phyloP scores from a whole-genome alignment of 2,797 vertebrate genomes.

The Enoplosus armatus region DNA sequence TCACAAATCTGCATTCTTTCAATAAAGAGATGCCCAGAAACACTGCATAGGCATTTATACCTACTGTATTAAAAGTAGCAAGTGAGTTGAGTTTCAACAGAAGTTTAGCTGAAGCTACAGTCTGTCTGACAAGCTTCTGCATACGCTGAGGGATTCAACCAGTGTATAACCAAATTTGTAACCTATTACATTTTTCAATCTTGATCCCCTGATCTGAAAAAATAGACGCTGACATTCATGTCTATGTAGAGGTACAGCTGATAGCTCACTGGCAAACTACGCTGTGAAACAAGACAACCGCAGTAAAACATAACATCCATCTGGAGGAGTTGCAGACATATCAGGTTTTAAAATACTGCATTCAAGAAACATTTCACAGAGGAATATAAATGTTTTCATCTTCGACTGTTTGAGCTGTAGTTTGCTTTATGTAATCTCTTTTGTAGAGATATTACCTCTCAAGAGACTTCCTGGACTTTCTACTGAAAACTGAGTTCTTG shows the following conservation, averaged over 20 bases:
- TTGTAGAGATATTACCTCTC: background rate
- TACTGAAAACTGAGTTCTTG: conserved; percentile 6
- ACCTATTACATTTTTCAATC: background rate
- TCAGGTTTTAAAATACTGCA: background rate
- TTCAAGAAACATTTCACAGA: background rate
- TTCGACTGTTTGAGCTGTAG: background rate
- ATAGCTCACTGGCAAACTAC: background rate
- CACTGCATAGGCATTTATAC: background rate
- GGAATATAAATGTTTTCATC: background rate
- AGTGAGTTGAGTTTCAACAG: too few species aligned
- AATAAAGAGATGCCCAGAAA: background rate
- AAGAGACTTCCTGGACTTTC: background rate
- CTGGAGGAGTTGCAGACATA: background rate
- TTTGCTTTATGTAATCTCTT: background rate
- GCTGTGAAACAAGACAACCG: background rate
- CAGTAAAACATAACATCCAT: background rate
- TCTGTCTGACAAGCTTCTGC: background rate
- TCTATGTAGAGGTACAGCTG: background rate
- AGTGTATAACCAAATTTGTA: background rate
- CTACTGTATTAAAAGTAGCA: background rate
- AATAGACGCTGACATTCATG: background rate
- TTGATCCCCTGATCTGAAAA: background rate
- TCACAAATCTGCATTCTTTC: background rate
- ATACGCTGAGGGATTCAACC: background rate
- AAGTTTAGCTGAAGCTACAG: background rate